phyloP scores from a whole-genome alignment of 1,140 invertebrate genomes.

The Drosophila nigromelanica region DNA sequence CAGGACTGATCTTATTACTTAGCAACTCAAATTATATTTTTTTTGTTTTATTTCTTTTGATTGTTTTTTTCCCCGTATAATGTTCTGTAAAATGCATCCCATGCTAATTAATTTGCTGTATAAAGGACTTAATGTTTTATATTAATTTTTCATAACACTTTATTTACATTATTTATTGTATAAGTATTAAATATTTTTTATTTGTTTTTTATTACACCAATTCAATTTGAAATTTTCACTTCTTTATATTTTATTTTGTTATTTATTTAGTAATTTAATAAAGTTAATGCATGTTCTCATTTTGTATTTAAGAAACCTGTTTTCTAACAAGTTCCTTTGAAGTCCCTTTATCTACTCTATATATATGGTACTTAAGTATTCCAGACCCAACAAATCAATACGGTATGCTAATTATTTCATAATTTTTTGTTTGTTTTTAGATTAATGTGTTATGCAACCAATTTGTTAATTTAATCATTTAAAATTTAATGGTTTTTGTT shows the following conservation, averaged over 20 bases:
- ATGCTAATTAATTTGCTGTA: too few species aligned
- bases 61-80: too few species aligned
- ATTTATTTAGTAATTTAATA: not conserved
- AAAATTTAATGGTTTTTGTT: conserved; percentile 23
- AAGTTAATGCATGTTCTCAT: not conserved
- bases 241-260: not conserved
- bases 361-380: not conserved
- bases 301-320: not conserved
- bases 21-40: not conserved
- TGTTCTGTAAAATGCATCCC: too few species aligned
- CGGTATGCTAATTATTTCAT: conserved; percentile 20
- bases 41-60: not conserved
- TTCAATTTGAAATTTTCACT: not conserved
- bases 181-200: not conserved
- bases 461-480: conserved; percentile 23
- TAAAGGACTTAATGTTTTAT: not conserved
- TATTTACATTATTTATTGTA: not conserved
- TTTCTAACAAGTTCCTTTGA: not conserved
- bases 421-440: conserved; percentile 1
- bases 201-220: too few species aligned
- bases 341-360: not conserved
- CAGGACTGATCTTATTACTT: not conserved
- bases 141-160: not conserved
- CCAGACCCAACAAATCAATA: not conserved
- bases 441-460: conserved; percentile 37